These are phyloP conservation scores for Diploscapter pachys DNA, from an alignment of 1,140 invertebrate genomes.

Conservation along the genomic window DNA sequence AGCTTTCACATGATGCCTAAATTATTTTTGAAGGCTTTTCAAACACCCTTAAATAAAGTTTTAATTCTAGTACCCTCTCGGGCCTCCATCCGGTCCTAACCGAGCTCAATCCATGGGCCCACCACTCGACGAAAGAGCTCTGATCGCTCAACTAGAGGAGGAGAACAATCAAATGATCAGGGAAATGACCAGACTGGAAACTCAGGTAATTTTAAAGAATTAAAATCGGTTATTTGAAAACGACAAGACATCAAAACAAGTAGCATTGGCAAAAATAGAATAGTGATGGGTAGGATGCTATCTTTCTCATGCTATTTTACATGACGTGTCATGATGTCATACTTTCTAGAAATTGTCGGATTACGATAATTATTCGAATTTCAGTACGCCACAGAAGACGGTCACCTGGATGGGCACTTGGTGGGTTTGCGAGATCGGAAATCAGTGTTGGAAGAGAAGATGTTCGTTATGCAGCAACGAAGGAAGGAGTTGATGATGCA, in stretches of 20 bases:
- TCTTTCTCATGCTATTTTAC: background rate
- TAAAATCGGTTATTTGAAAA: background rate
- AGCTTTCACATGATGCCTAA: constrained; percentile 70
- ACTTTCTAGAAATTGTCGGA: background rate
- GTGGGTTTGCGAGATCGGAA: constrained; percentile 82
- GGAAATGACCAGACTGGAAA: constrained; percentile 82
- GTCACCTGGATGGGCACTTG: constrained; percentile 77
- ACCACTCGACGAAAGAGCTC: constrained; percentile 52
- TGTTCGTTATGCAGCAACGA: constrained; percentile 86
- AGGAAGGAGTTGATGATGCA: constrained; percentile 88
- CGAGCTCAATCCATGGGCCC: constrained; percentile 22
- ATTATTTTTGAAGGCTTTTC: constrained; percentile 51
- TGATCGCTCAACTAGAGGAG: constrained; percentile 87
- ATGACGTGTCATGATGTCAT: too few relatives aligned
- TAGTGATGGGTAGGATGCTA: background rate
- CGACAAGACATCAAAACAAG: background rate
- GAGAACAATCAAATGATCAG: constrained; percentile 74
- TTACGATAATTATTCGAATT: background rate
- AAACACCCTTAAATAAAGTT: constrained; percentile 72
- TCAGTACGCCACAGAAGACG: constrained; percentile 55
- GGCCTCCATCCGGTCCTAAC: background rate
- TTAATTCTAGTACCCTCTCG: constrained; percentile 29
- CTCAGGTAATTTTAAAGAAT: constrained; percentile 63
- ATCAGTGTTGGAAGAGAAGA: constrained; percentile 85
- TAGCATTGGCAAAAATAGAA: background rate